phyloP scores from a whole-genome alignment of 2,888 invertebrate genomes.

The Peribatodes rhomboidaria region DNA sequence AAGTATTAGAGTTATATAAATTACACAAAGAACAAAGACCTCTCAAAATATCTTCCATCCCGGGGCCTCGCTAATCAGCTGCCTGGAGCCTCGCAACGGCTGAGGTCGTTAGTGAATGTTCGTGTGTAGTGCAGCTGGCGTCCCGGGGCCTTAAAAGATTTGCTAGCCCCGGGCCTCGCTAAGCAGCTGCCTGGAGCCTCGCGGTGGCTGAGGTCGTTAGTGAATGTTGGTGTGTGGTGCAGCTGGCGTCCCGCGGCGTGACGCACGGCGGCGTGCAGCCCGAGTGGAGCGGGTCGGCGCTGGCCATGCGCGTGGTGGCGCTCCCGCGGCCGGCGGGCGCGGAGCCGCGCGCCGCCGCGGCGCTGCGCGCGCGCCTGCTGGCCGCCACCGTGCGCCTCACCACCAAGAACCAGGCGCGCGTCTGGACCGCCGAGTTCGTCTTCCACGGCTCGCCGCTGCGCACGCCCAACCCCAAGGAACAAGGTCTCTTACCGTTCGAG shows the following conservation, averaged over 20 bases:
- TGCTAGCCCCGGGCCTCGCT: no score
- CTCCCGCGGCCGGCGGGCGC: constrained; percentile 89
- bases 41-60: no score
- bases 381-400: constrained; percentile 94
- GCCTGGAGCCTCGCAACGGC: not conserved
- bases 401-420: constrained; percentile 91
- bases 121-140: constrained; percentile 84
- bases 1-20: no score
- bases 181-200: no score
- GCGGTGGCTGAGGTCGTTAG: not conserved
- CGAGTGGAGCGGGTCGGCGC: constrained; percentile 95
- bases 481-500: no score
- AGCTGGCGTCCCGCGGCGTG: constrained; percentile 93
- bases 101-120: not conserved
- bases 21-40: no score
- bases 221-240: not conserved
- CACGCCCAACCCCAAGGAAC: constrained; percentile 93
- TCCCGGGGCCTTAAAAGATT: no score
- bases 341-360: constrained; percentile 86
- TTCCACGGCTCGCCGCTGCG: constrained; percentile 93
- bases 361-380: constrained; percentile 91
- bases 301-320: constrained; percentile 92
- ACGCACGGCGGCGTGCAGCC: constrained; percentile 97
- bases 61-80: no score
- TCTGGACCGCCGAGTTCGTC: constrained; percentile 97